Evolutionary conservation across 2,113 vertebrate genomes (phyloP).

Genomic region (Pao palembangensis): DNA sequence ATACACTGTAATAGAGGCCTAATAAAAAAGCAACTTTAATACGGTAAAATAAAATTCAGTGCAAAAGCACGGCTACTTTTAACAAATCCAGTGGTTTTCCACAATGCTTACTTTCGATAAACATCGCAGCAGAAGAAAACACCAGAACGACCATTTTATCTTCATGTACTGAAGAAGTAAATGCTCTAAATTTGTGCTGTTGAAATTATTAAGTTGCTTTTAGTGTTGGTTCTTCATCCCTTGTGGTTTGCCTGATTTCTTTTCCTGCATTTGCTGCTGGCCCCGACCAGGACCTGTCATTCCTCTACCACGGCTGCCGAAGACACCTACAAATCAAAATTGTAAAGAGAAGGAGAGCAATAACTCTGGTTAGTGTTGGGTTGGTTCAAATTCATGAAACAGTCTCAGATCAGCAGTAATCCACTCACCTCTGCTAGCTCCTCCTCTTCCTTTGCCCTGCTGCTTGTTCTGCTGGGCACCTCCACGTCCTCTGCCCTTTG

Average conservation of each 20-base stretch:
- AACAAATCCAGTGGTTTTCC: constrained; percentile 23
- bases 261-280: constrained; percentile 79
- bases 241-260: constrained; percentile 85
- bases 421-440: constrained; percentile 81
- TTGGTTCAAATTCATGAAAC: no score
- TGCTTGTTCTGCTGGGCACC: constrained; percentile 94
- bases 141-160: constrained; percentile 13
- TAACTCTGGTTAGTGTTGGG: no score
- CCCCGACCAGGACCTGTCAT: constrained; percentile 78
- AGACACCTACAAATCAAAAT: constrained; percentile 79
- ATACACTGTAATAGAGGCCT: constrained; percentile 11
- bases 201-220: background rate
- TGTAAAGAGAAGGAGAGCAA: background rate
- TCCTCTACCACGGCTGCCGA: constrained; percentile 89
- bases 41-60: constrained; percentile 44
- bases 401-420: background rate
- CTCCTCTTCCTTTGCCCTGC: constrained; percentile 90
- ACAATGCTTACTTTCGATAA: constrained; percentile 5
- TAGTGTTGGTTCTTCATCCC: constrained; percentile 85
- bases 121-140: constrained; percentile 30
- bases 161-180: constrained; percentile 27
- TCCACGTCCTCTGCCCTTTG: constrained; percentile 89
- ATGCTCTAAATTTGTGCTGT: constrained; percentile 8
- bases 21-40: constrained; percentile 18
- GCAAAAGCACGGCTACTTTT: constrained; percentile 39